These are phyloP conservation scores for Aix galericulata DNA, from an alignment of 2,113 vertebrate species.

Conservation along the genomic window DNA sequence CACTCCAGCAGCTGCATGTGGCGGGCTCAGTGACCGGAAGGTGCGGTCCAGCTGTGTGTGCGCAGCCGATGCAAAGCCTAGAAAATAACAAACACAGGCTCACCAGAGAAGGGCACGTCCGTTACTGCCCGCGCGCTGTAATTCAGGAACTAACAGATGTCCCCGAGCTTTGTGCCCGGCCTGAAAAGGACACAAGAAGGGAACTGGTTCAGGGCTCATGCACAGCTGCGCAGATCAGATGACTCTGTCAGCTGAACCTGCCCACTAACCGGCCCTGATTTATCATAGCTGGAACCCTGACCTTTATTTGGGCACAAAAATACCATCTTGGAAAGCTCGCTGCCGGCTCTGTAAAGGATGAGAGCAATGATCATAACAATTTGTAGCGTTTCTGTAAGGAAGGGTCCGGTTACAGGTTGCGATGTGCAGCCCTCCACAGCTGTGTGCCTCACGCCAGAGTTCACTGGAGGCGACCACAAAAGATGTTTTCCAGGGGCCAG, in stretches of 20 bases:
- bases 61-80: constrained; percentile 53
- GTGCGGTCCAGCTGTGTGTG: constrained; percentile 8
- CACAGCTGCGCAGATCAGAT: constrained; percentile 83
- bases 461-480: neutral
- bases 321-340: constrained; percentile 57
- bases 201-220: constrained; percentile 65
- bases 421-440: neutral
- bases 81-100: constrained; percentile 56
- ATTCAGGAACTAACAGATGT: constrained; percentile 83
- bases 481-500: neutral
- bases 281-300: constrained; percentile 70
- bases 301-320: constrained; percentile 64
- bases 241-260: constrained; percentile 79
- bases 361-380: neutral
- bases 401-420: neutral
- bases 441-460: neutral
- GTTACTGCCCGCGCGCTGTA: neutral
- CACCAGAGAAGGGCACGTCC: neutral
- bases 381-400: neutral
- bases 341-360: constrained; percentile 45
- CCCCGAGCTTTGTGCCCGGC: constrained; percentile 77
- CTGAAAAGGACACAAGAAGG: constrained; percentile 67
- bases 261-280: constrained; percentile 68
- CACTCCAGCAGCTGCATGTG: constrained; percentile 41
- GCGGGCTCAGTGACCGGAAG: constrained; percentile 28